Evolutionary conservation across 2,113 vertebrate species (phyloP), one percentile per base, ranked within the genome.

Genomic region (Rhinoptilus africanus): DNA sequence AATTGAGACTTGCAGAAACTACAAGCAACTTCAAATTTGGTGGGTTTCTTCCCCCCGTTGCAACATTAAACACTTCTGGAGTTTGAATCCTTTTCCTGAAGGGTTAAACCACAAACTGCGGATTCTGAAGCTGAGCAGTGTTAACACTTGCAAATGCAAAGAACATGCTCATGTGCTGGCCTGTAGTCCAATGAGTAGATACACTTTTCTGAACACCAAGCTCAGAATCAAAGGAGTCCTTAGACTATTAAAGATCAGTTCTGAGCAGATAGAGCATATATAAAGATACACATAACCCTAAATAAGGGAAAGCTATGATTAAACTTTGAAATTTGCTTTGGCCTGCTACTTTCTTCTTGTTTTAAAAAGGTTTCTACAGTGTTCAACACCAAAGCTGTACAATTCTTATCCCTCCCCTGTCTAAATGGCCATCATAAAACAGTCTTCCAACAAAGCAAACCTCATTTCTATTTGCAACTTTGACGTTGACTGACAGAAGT

Each of bases 21-120:
- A 77, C 3, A 34, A 50, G 39, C 20, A 41, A 32, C 27, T 41
- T 41, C 6, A 45, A 17, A 30, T 72, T 28, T 34, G 8, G 8
- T 34, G 8, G 9, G 3, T 30, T 13, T 37, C 9, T 6, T 1
- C 3, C 4, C 12, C 8, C 17, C 39, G 13, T 3, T 28, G 19
- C 35, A 85, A 68, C 35, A 75, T 13, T 43, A 43, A 79, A 83
- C 20, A 26, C 32, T 56, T 66, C 3, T 13, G 3, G 13, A 68
- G 20, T 54, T 21, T 34, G 10, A 73, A 78, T 6, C 19, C 14
- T 30, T 53, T 37, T 66, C 28, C 28, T n/a, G 23, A 59, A 59
- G 34, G 13, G 66, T 32, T 41, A 68, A 74, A 60, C 17, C 30
- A 27, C 22, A 27, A 81, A 76, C 10, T 39, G 34, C 18, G 35